phyloP scores from a whole-genome alignment of 2,888 invertebrate species.

The Tricholauxania praeusta region DNA sequence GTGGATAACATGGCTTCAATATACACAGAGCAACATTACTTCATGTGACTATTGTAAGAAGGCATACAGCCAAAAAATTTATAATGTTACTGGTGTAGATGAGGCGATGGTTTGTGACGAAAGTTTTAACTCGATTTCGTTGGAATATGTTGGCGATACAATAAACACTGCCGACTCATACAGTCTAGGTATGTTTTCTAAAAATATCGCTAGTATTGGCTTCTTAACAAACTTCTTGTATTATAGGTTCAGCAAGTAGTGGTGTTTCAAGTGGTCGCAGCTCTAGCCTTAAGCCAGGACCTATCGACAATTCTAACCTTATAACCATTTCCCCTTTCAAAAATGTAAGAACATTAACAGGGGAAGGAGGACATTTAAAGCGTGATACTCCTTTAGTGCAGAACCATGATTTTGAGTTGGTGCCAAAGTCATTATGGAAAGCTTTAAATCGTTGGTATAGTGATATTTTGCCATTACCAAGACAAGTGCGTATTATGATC shows the following conservation, averaged over 20 bases:
- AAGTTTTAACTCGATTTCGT: slow-evolving; percentile 73
- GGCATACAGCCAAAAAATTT: slow-evolving; percentile 54
- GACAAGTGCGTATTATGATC: slow-evolving; percentile 69
- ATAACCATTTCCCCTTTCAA: slow-evolving; percentile 75
- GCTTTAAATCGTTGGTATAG: slow-evolving; percentile 89
- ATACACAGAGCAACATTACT: slow-evolving; percentile 71
- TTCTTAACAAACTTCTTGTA: background rate
- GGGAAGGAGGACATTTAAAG: slow-evolving; percentile 88
- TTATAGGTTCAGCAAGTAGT: slow-evolving; percentile 71
- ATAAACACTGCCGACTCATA: slow-evolving; percentile 72
- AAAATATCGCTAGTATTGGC: background rate
- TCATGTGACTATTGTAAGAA: slow-evolving; percentile 69
- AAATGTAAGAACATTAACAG: slow-evolving; percentile 82
- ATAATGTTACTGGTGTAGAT: slow-evolving; percentile 67
- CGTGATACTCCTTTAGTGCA: slow-evolving; percentile 80
- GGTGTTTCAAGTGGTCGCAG: slow-evolving; percentile 75
- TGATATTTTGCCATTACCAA: slow-evolving; percentile 80
- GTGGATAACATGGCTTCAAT: slow-evolving; percentile 86
- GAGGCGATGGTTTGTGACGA: slow-evolving; percentile 78
- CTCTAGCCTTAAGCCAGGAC: slow-evolving; percentile 72
- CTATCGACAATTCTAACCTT: slow-evolving; percentile 81
- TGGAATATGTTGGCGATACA: slow-evolving; percentile 76
- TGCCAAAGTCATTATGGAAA: slow-evolving; percentile 89
- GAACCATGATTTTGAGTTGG: slow-evolving; percentile 85
- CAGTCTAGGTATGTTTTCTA: slow-evolving; percentile 43